These are phyloP conservation scores for Elysia crispata DNA, from an alignment of 2,888 invertebrate genomes.

Conservation along the genomic window DNA sequence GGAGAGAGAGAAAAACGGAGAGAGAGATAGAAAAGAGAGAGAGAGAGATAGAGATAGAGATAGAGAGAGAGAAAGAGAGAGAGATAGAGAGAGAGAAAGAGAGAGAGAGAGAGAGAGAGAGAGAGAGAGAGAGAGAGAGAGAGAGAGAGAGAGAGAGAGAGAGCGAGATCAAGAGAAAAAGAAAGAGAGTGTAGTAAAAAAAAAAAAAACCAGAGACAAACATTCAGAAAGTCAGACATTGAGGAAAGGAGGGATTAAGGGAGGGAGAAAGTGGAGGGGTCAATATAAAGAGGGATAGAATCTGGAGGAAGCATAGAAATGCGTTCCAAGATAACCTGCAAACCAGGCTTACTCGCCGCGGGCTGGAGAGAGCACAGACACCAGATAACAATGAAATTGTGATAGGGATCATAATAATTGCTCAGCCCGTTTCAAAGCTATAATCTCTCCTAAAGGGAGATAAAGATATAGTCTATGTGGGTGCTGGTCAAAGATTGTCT, in stretches of 20 bases:
- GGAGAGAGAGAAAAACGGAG: background rate
- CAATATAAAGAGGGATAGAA: too few relatives aligned
- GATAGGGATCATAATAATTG: too few relatives aligned
- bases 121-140: background rate
- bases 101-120: slow-evolving; percentile 6
- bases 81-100: background rate
- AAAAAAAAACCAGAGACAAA: background rate
- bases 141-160: background rate
- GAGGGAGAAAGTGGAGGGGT: background rate
- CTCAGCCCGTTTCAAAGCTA: too few relatives aligned
- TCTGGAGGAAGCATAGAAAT: too few relatives aligned
- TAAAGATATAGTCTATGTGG: too few relatives aligned
- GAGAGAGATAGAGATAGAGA: background rate
- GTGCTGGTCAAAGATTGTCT: too few relatives aligned
- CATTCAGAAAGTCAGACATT: too few relatives aligned
- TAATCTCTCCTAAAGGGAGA: too few relatives aligned
- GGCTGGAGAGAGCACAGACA: too few relatives aligned
- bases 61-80: background rate
- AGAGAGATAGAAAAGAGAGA: slow-evolving; percentile 9
- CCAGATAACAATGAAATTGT: too few relatives aligned
- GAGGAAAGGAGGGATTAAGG: slow-evolving; percentile 3
- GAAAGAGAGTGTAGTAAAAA: background rate
- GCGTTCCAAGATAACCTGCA: too few relatives aligned
- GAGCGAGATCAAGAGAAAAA: background rate
- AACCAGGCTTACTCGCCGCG: too few relatives aligned